Evolutionary conservation across 2,888 invertebrate genomes (phyloP).

Genomic region (Leptogaster cylindrica): DNA sequence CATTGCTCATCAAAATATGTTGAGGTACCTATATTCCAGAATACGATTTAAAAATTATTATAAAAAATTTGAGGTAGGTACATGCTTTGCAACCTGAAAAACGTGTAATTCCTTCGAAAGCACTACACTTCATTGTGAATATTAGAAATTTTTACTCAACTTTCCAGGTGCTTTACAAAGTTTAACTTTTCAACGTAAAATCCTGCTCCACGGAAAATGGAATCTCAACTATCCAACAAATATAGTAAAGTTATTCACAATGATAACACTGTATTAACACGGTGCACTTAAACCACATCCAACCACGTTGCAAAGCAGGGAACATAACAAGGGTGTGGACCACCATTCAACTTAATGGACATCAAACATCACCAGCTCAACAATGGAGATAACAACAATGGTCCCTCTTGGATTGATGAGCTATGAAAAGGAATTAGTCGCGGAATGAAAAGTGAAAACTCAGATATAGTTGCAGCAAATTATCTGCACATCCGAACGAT

Average conservation of each 20-base stretch:
- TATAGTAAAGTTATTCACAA: conserved; percentile 19
- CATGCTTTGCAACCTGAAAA: too few species aligned
- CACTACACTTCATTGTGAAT: too few species aligned
- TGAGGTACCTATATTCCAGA: too few species aligned
- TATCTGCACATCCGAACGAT: conserved; percentile 25
- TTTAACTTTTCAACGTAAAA: too few species aligned
- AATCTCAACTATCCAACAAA: too few species aligned
- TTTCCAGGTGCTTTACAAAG: too few species aligned
- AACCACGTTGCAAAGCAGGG: neutral
- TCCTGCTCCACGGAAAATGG: too few species aligned
- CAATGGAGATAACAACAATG: conserved; percentile 13
- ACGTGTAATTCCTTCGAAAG: too few species aligned
- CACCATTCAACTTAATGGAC: conserved; percentile 9
- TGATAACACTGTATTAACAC: neutral
- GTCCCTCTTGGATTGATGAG: conserved; percentile 16
- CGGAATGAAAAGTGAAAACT: neutral
- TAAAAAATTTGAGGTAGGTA: too few species aligned
- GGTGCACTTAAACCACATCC: neutral
- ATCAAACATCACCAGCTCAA: conserved; percentile 12
- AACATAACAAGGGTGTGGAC: conserved; percentile 5
- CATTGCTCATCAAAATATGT: too few species aligned
- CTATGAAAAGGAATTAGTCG: conserved; percentile 16
- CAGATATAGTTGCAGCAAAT: conserved; percentile 26
- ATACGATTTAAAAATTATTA: too few species aligned
- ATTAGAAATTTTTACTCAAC: too few species aligned